These are phyloP conservation scores for Hypomesus transpacificus DNA, from an alignment of 2,113 vertebrate species.

Conservation along the genomic window DNA sequence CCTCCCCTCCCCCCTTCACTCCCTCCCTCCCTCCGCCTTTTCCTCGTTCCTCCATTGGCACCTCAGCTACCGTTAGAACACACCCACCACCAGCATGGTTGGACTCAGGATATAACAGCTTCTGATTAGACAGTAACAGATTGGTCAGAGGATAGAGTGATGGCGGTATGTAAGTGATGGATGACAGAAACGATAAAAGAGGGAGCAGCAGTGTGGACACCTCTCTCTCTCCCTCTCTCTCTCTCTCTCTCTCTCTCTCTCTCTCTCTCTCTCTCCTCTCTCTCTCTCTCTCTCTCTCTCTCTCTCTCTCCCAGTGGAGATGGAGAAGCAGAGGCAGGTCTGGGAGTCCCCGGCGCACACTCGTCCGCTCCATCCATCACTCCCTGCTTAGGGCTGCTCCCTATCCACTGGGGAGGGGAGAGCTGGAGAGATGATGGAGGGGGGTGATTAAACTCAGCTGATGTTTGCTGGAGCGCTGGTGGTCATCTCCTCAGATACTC, in stretches of 20 bases:
- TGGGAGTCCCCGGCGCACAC: neutral
- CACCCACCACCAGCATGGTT: too few species aligned
- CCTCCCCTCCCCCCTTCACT: too few species aligned
- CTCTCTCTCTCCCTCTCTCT: too few species aligned
- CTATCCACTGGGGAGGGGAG: slow-evolving; percentile 9
- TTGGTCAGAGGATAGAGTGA: neutral
- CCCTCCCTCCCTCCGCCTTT: too few species aligned
- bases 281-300: too few species aligned
- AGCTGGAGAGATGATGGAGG: slow-evolving; percentile 38
- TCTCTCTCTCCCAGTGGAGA: neutral
- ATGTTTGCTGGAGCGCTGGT: slow-evolving; percentile 8
- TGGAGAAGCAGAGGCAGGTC: slow-evolving; percentile 29
- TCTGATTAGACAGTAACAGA: neutral
- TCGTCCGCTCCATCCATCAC: slow-evolving; percentile 41
- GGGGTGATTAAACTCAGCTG: slow-evolving; percentile 41
- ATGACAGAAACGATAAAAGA: neutral
- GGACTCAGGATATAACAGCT: too few species aligned
- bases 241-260: too few species aligned
- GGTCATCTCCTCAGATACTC: slow-evolving; percentile 4
- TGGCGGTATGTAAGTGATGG: neutral
- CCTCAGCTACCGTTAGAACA: too few species aligned
- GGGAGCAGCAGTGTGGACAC: too few species aligned
- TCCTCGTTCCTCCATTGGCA: too few species aligned
- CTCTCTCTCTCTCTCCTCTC: too few species aligned
- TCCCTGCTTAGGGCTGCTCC: slow-evolving; percentile 15